A percentile compares a stretch with the other conserved stretches of the same genome.
Evolutionary conservation across 2,797 vertebrate species (phyloP).

Genomic region (Falco novaeseelandiae): DNA sequence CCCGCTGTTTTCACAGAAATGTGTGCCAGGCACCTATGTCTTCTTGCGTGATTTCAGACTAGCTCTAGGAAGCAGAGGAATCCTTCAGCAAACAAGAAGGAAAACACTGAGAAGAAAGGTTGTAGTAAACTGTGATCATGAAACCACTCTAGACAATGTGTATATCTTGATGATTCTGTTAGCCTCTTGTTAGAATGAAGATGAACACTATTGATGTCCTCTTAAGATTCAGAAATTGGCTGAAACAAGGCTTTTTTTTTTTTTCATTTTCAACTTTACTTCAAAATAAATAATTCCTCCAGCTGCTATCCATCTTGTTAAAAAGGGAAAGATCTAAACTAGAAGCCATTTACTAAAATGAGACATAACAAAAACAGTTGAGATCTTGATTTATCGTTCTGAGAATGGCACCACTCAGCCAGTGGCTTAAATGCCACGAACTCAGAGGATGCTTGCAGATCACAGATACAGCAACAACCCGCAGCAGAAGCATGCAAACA

Average conservation of each 20-base stretch:
- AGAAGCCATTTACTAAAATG: slow-evolving; percentile 16
- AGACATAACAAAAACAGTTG: not conserved
- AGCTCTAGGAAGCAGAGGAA: not conserved
- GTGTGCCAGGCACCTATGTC: not conserved
- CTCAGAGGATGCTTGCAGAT: not conserved
- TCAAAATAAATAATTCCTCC: not conserved
- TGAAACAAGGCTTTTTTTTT: not conserved
- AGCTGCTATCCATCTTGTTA: not conserved
- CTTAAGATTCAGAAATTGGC: not conserved
- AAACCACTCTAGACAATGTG: not conserved
- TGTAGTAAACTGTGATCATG: not conserved
- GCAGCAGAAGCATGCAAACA: not conserved
- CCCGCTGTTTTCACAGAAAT: not conserved
- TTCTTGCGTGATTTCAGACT: not conserved
- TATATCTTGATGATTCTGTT: not conserved
- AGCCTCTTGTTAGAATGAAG: not conserved
- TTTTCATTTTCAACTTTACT: not conserved
- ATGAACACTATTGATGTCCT: not conserved
- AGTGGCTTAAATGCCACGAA: not conserved
- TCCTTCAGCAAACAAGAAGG: not conserved
- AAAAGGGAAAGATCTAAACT: not conserved
- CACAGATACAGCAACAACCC: not conserved
- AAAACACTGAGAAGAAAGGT: not conserved
- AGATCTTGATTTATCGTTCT: not conserved
- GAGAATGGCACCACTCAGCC: not conserved